A percentile compares a stretch with the other conserved stretches of the same genome.
phyloP scores from a whole-genome alignment of 2,113 vertebrate genomes.

The cattle (Bos taurus) region ARS-UCD2.0 NC_037344.1:38091001-38091500 shows the following conservation, averaged over 20 bases:
- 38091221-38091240: not conserved
- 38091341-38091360: not conserved
- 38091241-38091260: not conserved
- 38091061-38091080: too few relatives aligned
- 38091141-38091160: not conserved
- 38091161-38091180: not conserved
- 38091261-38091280: not conserved
- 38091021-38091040: not conserved
- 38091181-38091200: not conserved
- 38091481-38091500: not conserved
- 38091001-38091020: not conserved
- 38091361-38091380: too few relatives aligned
- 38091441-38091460: not conserved
- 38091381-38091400: not conserved
- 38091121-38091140: not conserved
- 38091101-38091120: too few relatives aligned
- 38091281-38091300: not conserved
- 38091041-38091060: not conserved
- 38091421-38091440: not conserved
- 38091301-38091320: not conserved
- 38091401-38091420: not conserved
- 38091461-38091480: not conserved
- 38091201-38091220: not conserved
- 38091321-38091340: rapidly evolving
- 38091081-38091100: not conserved